Base-by-base conservation (phyloP, 2,888 invertebrate species). In the Cetonia aurata region DNA sequence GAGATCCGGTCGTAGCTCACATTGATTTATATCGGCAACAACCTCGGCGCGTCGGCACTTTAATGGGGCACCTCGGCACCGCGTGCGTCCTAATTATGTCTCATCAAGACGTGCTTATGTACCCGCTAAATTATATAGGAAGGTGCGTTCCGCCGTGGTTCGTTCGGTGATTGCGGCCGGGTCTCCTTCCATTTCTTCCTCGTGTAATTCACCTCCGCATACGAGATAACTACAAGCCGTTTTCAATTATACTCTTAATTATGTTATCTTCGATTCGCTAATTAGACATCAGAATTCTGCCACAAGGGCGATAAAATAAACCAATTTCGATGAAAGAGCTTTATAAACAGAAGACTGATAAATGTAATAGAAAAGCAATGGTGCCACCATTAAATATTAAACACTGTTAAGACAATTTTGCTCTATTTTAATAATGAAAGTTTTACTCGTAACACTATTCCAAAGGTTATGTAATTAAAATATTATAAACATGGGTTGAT, bases 171-270 rank as follows among this genome's bases (percentile, higher is more conserved):
- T 65, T 65, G 68, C 53, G 25, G 53, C 50, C 59, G 68, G 15
- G 48, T 42, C 69, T 46, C 44, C 50, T 53, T 44, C 42, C 8
- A n/a, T 17, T 74, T 75, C 73, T 72, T 71, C 74, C 74, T 75
- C 17, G 75, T 72, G 71, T 82, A 81, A 82, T 81, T 82, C 79
- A 81, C 81, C 80, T 81, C 79, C 19, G 37, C 10, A 42, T 78
- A 80, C 80, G 80, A 81, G 81, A 79, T 82, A 82, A 82, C 81
- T 80, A 8, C 8, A 8, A 3, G 78, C 79, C 79, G 79, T 78
- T 80, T 80, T 80, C 81, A 81, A 80, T 80, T 80, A 71, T 80
- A 50, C 77, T 78, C 75, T 79, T 81, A 81, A 81, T 81, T 79
- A 79, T 76, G 78, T 80, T 79, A 79, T 80, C 79, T 71, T 59